Percentiles rank a stretch among this genome's conserved stretches.
phyloP scores from a whole-genome alignment of 2,888 invertebrate species.

The Dynastes maya region DNA sequence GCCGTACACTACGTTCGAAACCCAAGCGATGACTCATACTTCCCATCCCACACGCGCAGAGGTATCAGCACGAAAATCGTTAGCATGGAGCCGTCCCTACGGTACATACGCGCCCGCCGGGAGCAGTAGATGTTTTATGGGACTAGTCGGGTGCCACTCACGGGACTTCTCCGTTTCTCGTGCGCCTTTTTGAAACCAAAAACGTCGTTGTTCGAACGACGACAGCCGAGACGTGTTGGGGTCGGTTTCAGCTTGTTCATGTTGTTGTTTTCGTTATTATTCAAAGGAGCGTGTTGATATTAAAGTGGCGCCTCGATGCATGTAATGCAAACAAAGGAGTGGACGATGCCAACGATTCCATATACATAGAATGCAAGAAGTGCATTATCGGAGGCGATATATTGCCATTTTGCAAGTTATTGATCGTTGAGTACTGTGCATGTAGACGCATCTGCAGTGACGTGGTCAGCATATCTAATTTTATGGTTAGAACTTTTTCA shows the following conservation, averaged over 20 bases:
- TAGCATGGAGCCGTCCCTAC: conserved; percentile 2
- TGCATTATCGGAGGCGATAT: not conserved
- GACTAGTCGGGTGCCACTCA: conserved; percentile 11
- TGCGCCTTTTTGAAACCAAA: not conserved
- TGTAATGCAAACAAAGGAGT: conserved; percentile 4
- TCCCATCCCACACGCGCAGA: conserved; percentile 16
- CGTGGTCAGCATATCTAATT: too few species aligned
- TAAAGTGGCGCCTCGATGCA: conserved; percentile 15
- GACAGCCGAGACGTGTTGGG: not conserved
- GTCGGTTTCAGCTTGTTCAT: too few species aligned
- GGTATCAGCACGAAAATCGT: conserved; percentile 15
- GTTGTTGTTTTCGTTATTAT: not conserved
- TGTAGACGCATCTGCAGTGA: too few species aligned
- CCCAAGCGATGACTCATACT: conserved; percentile 23
- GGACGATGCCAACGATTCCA: not conserved
- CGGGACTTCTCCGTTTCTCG: not conserved
- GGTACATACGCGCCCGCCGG: not conserved
- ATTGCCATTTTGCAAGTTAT: too few species aligned
- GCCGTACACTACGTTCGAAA: not conserved
- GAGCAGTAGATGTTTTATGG: conserved; percentile 26
- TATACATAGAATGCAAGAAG: not conserved
- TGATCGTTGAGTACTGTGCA: too few species aligned
- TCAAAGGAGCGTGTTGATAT: not conserved
- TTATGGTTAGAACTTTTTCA: too few species aligned
- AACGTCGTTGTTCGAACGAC: not conserved